phyloP scores from a whole-genome alignment of 2,888 invertebrate species.

The Lasioglossum lativentre region DNA sequence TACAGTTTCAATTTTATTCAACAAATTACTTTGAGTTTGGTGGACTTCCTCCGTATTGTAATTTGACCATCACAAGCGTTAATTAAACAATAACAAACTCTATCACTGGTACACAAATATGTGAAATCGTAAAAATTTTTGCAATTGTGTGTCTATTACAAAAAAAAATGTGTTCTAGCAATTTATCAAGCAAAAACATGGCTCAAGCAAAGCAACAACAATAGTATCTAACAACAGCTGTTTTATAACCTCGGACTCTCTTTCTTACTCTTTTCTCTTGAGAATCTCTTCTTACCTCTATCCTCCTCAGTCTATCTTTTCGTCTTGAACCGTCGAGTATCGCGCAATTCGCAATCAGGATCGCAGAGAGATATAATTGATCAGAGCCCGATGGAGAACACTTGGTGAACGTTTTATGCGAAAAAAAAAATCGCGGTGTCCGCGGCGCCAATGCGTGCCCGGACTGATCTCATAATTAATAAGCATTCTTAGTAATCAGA shows the following conservation, averaged over 20 bases:
- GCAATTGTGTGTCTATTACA: too few species aligned
- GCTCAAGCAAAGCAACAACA: too few species aligned
- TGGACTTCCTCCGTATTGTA: too few species aligned
- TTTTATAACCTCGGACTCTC: not conserved
- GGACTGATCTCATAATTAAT: conserved; percentile 70
- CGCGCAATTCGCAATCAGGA: not conserved
- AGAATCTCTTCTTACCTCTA: not conserved
- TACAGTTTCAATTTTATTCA: too few species aligned
- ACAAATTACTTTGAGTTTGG: too few species aligned
- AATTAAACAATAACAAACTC: too few species aligned
- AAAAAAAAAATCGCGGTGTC: conserved; percentile 41
- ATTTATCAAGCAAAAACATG: too few species aligned
- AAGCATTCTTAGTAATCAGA: conserved; percentile 56
- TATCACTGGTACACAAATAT: too few species aligned
- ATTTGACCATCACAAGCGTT: too few species aligned
- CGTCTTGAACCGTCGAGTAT: not conserved
- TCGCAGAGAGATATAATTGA: conserved; percentile 29
- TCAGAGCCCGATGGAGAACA: conserved; percentile 28
- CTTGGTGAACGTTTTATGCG: conserved; percentile 11
- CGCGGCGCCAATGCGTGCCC: conserved; percentile 38
- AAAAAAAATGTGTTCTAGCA: too few species aligned
- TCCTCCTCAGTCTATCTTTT: conserved; percentile 1
- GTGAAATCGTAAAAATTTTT: too few species aligned
- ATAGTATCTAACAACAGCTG: too few species aligned
- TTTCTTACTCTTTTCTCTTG: conserved; percentile 14